phyloP scores from a whole-genome alignment of 2,888 invertebrate species.

The Euplexia lucipara region DNA sequence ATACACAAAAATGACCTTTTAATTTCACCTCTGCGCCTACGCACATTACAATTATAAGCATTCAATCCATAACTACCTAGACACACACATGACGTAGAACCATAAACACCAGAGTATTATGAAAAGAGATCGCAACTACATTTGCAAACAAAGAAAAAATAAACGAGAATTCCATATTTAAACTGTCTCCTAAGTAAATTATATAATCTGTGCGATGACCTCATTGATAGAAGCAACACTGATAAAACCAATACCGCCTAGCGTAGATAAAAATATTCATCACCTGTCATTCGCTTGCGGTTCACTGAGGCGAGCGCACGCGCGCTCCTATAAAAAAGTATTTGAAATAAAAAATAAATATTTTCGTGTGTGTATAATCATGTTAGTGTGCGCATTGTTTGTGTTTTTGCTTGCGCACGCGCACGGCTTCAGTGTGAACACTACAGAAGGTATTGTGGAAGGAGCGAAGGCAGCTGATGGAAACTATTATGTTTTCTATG shows the following conservation, averaged over 20 bases:
- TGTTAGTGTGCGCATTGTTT: slow-evolving; percentile 63
- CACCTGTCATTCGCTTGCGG: slow-evolving; percentile 45
- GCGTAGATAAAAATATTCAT: slow-evolving; percentile 21
- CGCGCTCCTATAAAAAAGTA: slow-evolving; percentile 13
- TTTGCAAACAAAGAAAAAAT: neutral
- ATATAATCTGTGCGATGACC: slow-evolving; percentile 50
- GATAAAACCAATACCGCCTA: slow-evolving; percentile 31
- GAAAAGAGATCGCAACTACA: neutral
- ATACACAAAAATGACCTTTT: slow-evolving; percentile 10
- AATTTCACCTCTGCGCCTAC: slow-evolving; percentile 32
- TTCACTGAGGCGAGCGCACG: slow-evolving; percentile 14
- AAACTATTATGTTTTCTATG: slow-evolving; percentile 77
- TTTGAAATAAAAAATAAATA: neutral
- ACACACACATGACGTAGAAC: neutral
- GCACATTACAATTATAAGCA: neutral
- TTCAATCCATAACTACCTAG: neutral
- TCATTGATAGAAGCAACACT: slow-evolving; percentile 42
- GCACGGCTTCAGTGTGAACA: slow-evolving; percentile 74
- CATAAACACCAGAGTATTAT: neutral
- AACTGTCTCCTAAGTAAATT: slow-evolving; percentile 26
- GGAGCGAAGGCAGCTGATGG: slow-evolving; percentile 73
- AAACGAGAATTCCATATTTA: slow-evolving; percentile 1
- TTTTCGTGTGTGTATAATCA: slow-evolving; percentile 41
- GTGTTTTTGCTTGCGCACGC: slow-evolving; percentile 61
- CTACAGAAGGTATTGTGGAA: slow-evolving; percentile 78